These are phyloP conservation scores for Rhagonycha fulva DNA, from an alignment of 2,888 invertebrate species.

Conservation along the genomic window DNA sequence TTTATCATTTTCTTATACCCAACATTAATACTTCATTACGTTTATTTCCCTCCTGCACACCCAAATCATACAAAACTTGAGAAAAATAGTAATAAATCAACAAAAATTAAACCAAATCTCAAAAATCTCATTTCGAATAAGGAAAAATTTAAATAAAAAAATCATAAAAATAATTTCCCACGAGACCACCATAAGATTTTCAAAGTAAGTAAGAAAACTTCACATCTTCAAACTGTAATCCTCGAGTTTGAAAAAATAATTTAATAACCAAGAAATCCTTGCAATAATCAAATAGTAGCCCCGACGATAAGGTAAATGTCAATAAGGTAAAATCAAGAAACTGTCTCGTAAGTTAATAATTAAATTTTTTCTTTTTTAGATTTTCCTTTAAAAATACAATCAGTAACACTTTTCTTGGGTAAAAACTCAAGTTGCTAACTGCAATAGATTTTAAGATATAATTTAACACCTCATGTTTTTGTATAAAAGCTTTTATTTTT, in stretches of 20 bases:
- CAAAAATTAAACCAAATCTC: not conserved
- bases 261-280: not conserved
- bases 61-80: not conserved
- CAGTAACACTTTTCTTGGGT: too few species aligned
- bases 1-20: not conserved
- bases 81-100: not conserved
- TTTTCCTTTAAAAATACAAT: too few species aligned
- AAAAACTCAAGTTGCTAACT: too few species aligned
- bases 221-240: not conserved
- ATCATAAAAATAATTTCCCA: not conserved
- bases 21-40: not conserved
- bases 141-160: not conserved
- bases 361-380: too few species aligned
- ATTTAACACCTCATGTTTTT: too few species aligned
- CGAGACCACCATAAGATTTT: not conserved
- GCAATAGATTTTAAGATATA: too few species aligned
- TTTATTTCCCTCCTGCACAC: not conserved
- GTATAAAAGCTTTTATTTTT: too few species aligned
- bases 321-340: too few species aligned
- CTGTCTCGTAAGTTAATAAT: too few species aligned
- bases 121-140: not conserved
- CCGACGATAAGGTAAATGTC: not conserved
- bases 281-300: not conserved
- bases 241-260: not conserved
- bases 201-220: not conserved